Conservation (phyloP, 2,888 invertebrate species). For the Aporophyla nigra region DNA sequence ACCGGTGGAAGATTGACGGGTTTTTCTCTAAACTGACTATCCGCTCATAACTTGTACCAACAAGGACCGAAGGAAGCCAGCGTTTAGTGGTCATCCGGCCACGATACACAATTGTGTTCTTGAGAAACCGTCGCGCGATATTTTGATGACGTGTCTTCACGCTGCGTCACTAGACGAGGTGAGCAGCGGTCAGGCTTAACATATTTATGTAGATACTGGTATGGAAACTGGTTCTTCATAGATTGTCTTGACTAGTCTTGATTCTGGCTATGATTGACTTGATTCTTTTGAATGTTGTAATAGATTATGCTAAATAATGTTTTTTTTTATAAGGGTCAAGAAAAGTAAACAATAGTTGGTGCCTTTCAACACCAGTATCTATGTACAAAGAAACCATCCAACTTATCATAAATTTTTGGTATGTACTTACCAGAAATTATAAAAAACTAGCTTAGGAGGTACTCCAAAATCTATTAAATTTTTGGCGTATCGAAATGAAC, state of each 20-base stretch:
- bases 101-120: constrained; percentile 70
- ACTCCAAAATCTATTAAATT: neutral
- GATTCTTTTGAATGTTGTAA: neutral
- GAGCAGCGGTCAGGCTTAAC: constrained; percentile 12
- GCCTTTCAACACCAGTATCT: too few relatives aligned
- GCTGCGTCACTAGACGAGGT: constrained; percentile 46
- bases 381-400: too few relatives aligned
- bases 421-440: neutral
- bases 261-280: too few relatives aligned
- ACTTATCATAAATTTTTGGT: too few relatives aligned
- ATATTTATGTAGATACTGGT: constrained; percentile 1
- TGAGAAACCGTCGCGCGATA: constrained; percentile 62
- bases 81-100: constrained; percentile 77
- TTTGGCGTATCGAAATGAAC: neutral
- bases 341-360: too few relatives aligned
- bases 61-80: constrained; percentile 72
- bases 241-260: neutral
- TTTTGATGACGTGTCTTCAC: constrained; percentile 40
- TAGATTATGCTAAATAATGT: too few relatives aligned
- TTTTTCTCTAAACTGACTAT: neutral
- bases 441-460: neutral
- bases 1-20: neutral
- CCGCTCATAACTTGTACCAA: constrained; percentile 53
- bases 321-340: too few relatives aligned
- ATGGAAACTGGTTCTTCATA: constrained; percentile 5